Evolutionary conservation across 2,797 vertebrate genomes (phyloP), one percentile per base, ranked within the genome.

Genomic region (Rhadinocentrus ornatus): DNA sequence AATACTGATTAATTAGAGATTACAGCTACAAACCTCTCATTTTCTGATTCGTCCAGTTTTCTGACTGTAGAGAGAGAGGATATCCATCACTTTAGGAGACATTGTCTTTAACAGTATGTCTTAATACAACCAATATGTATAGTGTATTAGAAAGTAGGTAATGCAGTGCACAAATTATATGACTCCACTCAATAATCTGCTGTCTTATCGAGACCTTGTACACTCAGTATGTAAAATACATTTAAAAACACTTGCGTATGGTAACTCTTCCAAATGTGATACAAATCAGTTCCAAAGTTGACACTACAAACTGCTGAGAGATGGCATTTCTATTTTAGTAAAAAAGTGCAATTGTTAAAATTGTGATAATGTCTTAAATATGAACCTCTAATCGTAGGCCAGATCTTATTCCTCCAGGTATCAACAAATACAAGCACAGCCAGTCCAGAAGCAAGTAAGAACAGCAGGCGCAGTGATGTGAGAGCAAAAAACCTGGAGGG

Each of bases 401-500:
- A 99, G 85, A 99, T 97, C 89, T 93, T 96, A 86, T 89, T 96
- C 83, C 94, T 97, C 97, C 98, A 99, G 41, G 96, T 95, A 86
- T 99, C 97, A 24, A 95, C 74, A 83, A 96, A 96, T 57, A 98
- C 92, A 12, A 94, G 27, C 60, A 96, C 56, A 68, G 95, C 94
- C 65, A 96, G 90, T 44, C 92, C 92, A 39, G 94, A 88, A 0
- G 97, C 95, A 88, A 96, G 74, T 65, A 99, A 88, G 92, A 97
- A 99, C 64, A 99, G 86, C 83, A 96, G 86, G 66, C 96, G 96
- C 65, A 99, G 92, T 4, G 97, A 96, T 53, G 96, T 97, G 91
- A 99, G 84, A 35, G 96, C 97, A 73, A 98, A 96, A 84, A 97
- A 98, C 96, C 98, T 99, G 69, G 0, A 29, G 70, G 69, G 55